A percentile compares a stretch with the other conserved stretches of the same genome.
phyloP scores from a whole-genome alignment of 1,140 invertebrate species.

The Brachionus manjavacas region DNA sequence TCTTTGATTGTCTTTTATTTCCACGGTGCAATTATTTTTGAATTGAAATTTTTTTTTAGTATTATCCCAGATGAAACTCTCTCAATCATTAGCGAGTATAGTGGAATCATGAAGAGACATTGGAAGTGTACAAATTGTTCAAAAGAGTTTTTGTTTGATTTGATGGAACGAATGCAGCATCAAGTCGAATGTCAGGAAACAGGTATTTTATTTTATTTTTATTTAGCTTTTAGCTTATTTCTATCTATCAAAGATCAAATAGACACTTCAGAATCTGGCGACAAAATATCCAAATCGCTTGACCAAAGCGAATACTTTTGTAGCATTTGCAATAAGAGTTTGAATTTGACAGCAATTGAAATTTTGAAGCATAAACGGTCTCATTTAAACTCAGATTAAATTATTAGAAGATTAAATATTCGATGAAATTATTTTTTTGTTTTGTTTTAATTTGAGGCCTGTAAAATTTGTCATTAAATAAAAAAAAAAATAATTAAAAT shows the following conservation, averaged over 20 bases:
- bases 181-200: conserved; percentile 27
- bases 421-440: no score
- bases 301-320: conserved; percentile 20
- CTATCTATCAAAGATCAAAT: not conserved
- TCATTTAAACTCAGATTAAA: conserved; percentile 11
- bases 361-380: conserved; percentile 2
- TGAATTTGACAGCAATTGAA: conserved; percentile 32
- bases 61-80: not conserved
- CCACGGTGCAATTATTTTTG: no score
- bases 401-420: not conserved
- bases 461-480: not conserved
- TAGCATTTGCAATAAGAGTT: not conserved
- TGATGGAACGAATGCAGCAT: conserved; percentile 31
- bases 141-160: not conserved
- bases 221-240: no score
- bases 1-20: no score
- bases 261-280: not conserved
- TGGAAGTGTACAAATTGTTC: conserved; percentile 24
- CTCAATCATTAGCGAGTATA: conserved; percentile 5
- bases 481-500: not conserved
- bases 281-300: not conserved
- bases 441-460: not conserved
- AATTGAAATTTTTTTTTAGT: not conserved
- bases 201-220: not conserved
- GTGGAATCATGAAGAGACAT: conserved; percentile 8